phyloP scores from a whole-genome alignment of 2,888 invertebrate genomes.

The Leptinotarsa peninsularis region DNA sequence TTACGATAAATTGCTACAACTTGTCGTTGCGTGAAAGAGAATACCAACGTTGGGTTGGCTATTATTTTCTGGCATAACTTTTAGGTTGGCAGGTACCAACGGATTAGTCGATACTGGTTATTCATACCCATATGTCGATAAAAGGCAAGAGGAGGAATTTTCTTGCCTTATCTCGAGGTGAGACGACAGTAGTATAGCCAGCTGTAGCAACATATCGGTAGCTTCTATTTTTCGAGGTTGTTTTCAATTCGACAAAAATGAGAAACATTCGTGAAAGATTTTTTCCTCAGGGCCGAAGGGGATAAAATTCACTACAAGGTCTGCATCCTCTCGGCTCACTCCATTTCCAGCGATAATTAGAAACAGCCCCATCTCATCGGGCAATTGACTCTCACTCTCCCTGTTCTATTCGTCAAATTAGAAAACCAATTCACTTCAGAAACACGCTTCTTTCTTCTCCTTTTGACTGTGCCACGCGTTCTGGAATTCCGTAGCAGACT shows the following conservation, averaged over 20 bases:
- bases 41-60: too few species aligned
- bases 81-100: too few species aligned
- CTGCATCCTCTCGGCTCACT: background rate
- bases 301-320: too few species aligned
- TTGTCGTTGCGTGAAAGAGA: too few species aligned
- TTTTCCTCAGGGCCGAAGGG: background rate
- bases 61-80: too few species aligned
- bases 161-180: too few species aligned
- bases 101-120: too few species aligned
- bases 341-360: background rate
- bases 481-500: constrained; percentile 10
- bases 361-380: background rate
- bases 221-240: too few species aligned
- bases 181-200: too few species aligned
- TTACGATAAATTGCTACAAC: too few species aligned
- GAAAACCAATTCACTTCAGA: constrained; percentile 11
- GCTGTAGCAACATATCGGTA: background rate
- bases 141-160: too few species aligned
- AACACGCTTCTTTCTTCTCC: background rate
- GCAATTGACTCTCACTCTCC: background rate
- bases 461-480: background rate
- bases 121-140: too few species aligned
- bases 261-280: background rate
- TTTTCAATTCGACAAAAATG: background rate
- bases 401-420: background rate